Evolutionary conservation across 2,113 vertebrate genomes (phyloP).

Genomic region (Herpailurus yagouaroundi): DNA sequence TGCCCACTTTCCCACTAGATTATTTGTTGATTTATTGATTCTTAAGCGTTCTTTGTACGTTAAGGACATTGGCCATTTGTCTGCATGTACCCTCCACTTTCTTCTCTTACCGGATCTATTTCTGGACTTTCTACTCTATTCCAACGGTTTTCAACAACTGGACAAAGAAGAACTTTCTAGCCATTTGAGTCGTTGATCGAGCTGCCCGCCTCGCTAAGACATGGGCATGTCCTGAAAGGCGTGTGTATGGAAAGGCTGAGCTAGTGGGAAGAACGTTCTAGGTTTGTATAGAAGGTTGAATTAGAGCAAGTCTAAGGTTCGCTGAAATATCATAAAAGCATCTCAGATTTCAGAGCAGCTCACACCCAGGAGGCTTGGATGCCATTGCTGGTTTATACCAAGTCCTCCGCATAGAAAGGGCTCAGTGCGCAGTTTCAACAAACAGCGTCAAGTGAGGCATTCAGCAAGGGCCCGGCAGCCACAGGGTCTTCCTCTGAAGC

Average conservation of each 20-base stretch:
- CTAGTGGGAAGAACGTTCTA: too few relatives aligned
- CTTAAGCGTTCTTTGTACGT: neutral
- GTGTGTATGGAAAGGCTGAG: neutral
- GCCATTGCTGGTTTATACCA: accelerated
- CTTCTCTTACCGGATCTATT: neutral
- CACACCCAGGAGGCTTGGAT: accelerated
- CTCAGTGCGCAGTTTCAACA: neutral
- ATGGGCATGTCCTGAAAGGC: neutral
- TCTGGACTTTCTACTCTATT: neutral
- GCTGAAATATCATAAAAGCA: neutral
- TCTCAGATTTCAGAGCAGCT: neutral
- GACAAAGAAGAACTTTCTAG: neutral
- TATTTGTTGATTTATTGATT: neutral
- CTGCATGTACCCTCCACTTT: neutral
- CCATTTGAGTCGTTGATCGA: neutral
- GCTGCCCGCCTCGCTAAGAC: neutral
- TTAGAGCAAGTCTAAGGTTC: neutral
- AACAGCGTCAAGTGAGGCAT: neutral
- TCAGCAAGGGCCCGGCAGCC: too few relatives aligned
- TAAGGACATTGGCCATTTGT: neutral
- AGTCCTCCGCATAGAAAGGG: accelerated
- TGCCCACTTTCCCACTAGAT: neutral
- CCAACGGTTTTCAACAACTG: neutral
- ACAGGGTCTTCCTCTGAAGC: too few relatives aligned
- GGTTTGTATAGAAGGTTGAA: neutral